Base-by-base conservation (phyloP, 2,113 vertebrate species). In the Tachysurus fulvidraco region DNA sequence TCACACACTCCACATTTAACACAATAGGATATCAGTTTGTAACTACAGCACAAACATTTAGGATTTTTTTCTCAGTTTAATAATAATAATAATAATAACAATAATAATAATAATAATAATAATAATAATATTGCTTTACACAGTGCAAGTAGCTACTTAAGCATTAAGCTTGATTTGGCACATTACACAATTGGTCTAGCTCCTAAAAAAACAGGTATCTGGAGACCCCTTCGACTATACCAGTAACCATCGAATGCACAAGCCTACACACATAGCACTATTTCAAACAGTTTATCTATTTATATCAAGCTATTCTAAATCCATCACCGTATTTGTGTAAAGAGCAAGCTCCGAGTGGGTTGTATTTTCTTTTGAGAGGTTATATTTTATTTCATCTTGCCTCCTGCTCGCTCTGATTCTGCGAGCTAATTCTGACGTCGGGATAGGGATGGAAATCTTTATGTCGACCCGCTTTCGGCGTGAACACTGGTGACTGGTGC, bases 261-360 rank as follows among this genome's bases (percentile, higher is more conserved):
- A 28, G 25, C 46, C 74, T 28, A n/a, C 13, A 46, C 3, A 17
- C 25, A 60, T 6, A 14, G 11, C 30, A 14, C 44, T 59, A 17
- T 79, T 79, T 79, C 4, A 13, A 23, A 7, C 21, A 46, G 21
- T 78, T 52, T n/a, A 55, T 60, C 36, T 60, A 81, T 81, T 60
- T 80, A 86, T 67, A 60, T 28, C 44, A 65, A 83, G 81, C 25
- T 19, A 52, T 65, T 50, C 44, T 50, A 65, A 65, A 65, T 64
- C 55, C 74, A 78, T 44, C 17, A 11, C 9, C 44, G 36, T 0
- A 6, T 77, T 55, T 79, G 0, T 60, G 2, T 19, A 41, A 11
- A 44, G 16, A 50, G 44, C 60, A 46, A 65, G 81, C 81, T 46
- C 81, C 17, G 59, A 28, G 16, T 65, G 44, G 81, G 81, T 65